Evolutionary conservation across 2,888 invertebrate genomes (phyloP).

Genomic region (Deilephila elpenor): DNA sequence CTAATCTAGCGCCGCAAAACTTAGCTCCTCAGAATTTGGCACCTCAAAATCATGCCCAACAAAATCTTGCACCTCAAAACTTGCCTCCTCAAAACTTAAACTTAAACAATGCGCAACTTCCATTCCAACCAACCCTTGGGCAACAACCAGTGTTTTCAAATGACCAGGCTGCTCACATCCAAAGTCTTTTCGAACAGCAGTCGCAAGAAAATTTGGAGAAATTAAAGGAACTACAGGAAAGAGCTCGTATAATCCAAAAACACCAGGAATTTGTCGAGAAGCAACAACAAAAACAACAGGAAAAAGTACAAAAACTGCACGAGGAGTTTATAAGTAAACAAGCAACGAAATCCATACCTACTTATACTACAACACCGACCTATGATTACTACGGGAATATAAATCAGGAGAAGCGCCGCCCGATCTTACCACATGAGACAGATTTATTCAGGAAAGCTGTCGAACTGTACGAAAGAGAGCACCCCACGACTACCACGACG

Average conservation of each 20-base stretch:
- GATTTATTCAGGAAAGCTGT: conserved; percentile 87
- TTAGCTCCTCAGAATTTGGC: background rate
- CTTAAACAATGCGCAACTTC: conserved; percentile 68
- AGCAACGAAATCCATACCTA: conserved; percentile 85
- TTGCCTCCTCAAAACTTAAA: conserved; percentile 56
- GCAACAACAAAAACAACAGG: conserved; percentile 91
- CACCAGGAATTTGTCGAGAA: conserved; percentile 91
- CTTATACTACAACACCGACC: conserved; percentile 78
- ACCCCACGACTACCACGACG: conserved; percentile 88
- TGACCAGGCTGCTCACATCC: conserved; percentile 81
- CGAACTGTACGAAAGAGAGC: conserved; percentile 87
- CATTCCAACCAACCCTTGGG: conserved; percentile 70
- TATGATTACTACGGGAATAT: conserved; percentile 70
- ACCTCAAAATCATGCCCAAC: background rate
- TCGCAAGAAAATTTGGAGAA: conserved; percentile 86
- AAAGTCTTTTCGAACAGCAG: conserved; percentile 85
- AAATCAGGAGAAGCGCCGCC: conserved; percentile 74
- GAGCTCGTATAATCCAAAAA: conserved; percentile 89
- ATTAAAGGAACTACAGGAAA: conserved; percentile 88
- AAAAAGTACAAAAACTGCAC: conserved; percentile 89
- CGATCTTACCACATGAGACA: conserved; percentile 86
- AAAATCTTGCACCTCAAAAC: conserved; percentile 11
- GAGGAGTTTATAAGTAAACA: conserved; percentile 89
- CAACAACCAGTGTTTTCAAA: conserved; percentile 77
- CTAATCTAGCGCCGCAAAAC: conserved; percentile 68